A percentile compares a stretch with the other conserved stretches of the same genome.
Evolutionary conservation across 2,888 invertebrate species (phyloP).

Genomic region (Drosophila rubida): DNA sequence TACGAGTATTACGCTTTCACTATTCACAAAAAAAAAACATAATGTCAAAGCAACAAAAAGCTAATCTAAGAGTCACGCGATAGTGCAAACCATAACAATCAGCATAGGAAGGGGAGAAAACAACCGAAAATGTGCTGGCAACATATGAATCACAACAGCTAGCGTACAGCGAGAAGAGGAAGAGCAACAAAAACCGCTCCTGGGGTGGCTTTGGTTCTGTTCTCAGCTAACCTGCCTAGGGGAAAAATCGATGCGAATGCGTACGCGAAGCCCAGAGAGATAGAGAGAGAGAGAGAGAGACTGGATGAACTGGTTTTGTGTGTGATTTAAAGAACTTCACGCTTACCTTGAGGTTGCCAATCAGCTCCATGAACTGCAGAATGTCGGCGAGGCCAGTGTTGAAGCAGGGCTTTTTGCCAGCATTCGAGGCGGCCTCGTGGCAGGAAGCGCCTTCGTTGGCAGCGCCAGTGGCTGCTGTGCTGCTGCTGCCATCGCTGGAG

Average conservation of each 20-base stretch:
- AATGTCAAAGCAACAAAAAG: background rate
- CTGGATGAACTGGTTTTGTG: slow-evolving; percentile 31
- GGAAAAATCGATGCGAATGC: slow-evolving; percentile 62
- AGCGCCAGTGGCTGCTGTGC: slow-evolving; percentile 34
- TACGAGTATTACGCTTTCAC: slow-evolving; percentile 11
- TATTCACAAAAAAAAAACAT: slow-evolving; percentile 8
- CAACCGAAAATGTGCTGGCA: slow-evolving; percentile 8
- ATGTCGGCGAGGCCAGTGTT: slow-evolving; percentile 82
- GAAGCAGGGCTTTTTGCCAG: slow-evolving; percentile 81
- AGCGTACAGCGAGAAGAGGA: background rate
- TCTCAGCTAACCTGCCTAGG: background rate
- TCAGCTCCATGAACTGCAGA: slow-evolving; percentile 89
- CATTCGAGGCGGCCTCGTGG: slow-evolving; percentile 53
- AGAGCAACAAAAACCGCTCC: slow-evolving; percentile 7
- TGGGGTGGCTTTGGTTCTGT: slow-evolving; percentile 11
- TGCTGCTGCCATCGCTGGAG: slow-evolving; percentile 23
- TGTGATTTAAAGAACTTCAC: background rate
- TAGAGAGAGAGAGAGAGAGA: background rate
- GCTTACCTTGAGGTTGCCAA: slow-evolving; percentile 90
- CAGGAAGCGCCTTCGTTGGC: slow-evolving; percentile 53
- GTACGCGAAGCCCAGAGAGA: background rate
- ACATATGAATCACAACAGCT: slow-evolving; percentile 25
- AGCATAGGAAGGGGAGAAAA: slow-evolving; percentile 4
- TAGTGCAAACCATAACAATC: slow-evolving; percentile 5
- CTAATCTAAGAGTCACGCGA: slow-evolving; percentile 54